Evolutionary conservation across 2,888 invertebrate species (phyloP), one percentile per base, ranked within the genome.

Genomic region (Orthonevra nobilis): DNA sequence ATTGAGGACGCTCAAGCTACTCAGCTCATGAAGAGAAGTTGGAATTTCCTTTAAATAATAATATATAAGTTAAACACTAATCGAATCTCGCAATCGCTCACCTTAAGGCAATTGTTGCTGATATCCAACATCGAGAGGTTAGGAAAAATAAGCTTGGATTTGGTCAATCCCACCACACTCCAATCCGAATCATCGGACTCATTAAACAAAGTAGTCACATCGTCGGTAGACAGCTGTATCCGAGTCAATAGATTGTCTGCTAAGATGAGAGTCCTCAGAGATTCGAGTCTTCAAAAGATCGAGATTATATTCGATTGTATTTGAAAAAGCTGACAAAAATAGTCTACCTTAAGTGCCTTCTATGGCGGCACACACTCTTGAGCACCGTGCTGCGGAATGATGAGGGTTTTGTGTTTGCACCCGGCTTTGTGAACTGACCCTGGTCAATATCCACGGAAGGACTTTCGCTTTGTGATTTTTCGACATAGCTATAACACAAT

Each of bases 101-200:
- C 85, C 82, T 91, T 91, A 32, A 97, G 88, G 69, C 91, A 90
- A 89, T 99, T 99, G 87, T 95, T 94, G 83, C 97, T 96, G 17
- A 99, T 93, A 87, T 99, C 98, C 85, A 99, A 88, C 94, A 97
- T 97, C 2, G 97, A 97, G 61, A 99, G 91, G 86, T 95, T 95
- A 0, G 99, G 99, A 89, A 97, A 98, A 85, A 98, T 92, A 1
- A 98, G 91, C 38, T 94, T 91, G 0, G 92, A 91, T 85, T 93
- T 93, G 23, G 91, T 90, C 2, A 89, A 84, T 2, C 90, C 89
- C 6, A 90, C 88, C 9, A 90, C 87, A 82, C 89, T 90, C 91
- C 93, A 92, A 82, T 93, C 93, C 1, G 91, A 91, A 50, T 92
- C 92, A 61, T 92, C 92, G 28, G 91, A 90, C 4, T 90, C 89